Conservation (phyloP, 2,113 vertebrate genomes). For the Picathartes gymnocephalus region DNA sequence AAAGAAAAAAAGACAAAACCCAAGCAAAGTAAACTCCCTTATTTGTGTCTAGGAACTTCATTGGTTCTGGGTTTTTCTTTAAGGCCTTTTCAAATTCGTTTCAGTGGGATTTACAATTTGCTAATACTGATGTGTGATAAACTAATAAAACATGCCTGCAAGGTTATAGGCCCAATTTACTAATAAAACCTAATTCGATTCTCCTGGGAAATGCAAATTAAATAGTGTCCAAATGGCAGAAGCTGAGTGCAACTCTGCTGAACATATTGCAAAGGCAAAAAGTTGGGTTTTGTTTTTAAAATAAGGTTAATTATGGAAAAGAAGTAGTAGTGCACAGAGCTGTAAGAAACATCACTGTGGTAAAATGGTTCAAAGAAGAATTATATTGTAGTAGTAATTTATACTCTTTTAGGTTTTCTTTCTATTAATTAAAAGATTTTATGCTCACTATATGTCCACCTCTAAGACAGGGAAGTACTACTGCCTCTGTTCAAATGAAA, state of each 20-base stretch:
- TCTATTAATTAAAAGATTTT: not conserved
- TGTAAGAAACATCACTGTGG: not conserved
- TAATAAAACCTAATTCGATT: conserved; percentile 76
- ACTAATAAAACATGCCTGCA: conserved; percentile 75
- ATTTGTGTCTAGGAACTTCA: conserved; percentile 24
- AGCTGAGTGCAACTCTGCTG: not conserved
- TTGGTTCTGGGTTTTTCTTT: conserved; percentile 28
- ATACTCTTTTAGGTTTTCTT: not conserved
- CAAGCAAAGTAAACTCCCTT: not conserved
- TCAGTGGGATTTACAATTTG: conserved; percentile 75
- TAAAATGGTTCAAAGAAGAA: not conserved
- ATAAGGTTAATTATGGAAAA: not conserved
- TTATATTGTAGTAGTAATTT: not conserved
- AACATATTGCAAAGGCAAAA: not conserved
- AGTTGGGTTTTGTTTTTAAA: not conserved
- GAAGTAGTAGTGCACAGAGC: not conserved
- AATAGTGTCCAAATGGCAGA: conserved; percentile 56
- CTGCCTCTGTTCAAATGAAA: not conserved
- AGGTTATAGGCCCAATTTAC: conserved; percentile 76
- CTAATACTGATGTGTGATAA: conserved; percentile 77
- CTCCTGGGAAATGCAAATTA: conserved; percentile 73
- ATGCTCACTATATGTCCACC: not conserved
- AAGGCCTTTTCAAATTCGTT: conserved; percentile 55
- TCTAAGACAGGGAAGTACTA: not conserved
- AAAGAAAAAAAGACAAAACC: not conserved